A percentile compares a stretch with the other conserved stretches of the same genome.
Evolutionary conservation across 2,888 invertebrate species (phyloP).

Genomic region (Eilema sororculum): DNA sequence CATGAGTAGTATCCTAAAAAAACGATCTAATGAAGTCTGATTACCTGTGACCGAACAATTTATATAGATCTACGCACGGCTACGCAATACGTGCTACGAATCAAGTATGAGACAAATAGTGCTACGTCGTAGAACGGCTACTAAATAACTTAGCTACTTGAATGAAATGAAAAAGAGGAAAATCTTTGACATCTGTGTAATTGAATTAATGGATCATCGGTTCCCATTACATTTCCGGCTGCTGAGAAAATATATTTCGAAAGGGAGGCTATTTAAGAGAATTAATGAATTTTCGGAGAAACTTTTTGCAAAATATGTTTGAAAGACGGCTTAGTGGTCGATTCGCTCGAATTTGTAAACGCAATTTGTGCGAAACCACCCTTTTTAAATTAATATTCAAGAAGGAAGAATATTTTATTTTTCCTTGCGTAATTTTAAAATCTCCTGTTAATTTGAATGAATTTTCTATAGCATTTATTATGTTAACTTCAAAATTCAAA

Average conservation of each 20-base stretch:
- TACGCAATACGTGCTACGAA: constrained; percentile 46
- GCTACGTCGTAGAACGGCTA: constrained; percentile 20
- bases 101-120: constrained; percentile 23
- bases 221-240: not conserved
- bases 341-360: no score
- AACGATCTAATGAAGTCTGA: constrained; percentile 35
- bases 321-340: not conserved
- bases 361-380: no score
- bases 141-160: not conserved
- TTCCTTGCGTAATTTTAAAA: not conserved
- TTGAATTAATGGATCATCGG: constrained; percentile 2
- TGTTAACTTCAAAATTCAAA: no score
- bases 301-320: not conserved
- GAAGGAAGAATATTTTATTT: not conserved
- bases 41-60: constrained; percentile 29
- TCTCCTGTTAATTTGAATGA: no score
- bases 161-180: not conserved
- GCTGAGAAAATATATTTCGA: not conserved
- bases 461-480: no score
- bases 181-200: constrained; percentile 4
- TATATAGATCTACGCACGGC: constrained; percentile 23
- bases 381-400: not conserved
- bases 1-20: not conserved
- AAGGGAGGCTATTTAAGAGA: constrained; percentile 1
- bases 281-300: not conserved